These are phyloP conservation scores for Drosophila carrolli DNA, from an alignment of 1,140 invertebrate genomes.

Conservation along the genomic window DNA sequence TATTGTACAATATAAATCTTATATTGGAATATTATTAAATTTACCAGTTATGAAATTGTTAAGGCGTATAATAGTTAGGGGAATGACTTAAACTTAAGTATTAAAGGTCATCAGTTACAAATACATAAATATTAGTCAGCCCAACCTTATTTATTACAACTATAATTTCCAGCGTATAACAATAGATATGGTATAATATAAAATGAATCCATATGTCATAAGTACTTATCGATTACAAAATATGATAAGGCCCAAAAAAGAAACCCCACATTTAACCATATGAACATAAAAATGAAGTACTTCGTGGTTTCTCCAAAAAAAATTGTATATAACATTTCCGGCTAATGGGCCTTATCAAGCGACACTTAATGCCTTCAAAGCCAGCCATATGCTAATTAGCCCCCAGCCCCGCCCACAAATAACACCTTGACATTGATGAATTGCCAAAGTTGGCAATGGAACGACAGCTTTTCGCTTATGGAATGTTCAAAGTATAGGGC, in stretches of 20 bases:
- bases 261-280: background rate
- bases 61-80: background rate
- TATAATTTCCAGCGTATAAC: background rate
- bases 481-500: background rate
- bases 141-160: background rate
- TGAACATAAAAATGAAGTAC: background rate
- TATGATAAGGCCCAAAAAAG: background rate
- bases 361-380: slow-evolving; percentile 16
- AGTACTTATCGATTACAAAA: background rate
- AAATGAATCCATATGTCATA: background rate
- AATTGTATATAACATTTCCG: slow-evolving; percentile 10
- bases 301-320: background rate
- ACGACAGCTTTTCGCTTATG: slow-evolving; percentile 3
- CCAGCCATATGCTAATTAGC: slow-evolving; percentile 61
- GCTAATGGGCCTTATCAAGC: slow-evolving; percentile 21
- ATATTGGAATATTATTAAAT: too few species aligned
- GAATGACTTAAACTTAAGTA: background rate
- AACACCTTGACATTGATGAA: slow-evolving; percentile 69
- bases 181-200: background rate
- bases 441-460: slow-evolving; percentile 31
- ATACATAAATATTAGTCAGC: background rate
- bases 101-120: background rate
- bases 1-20: too few species aligned
- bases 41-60: background rate
- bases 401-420: slow-evolving; percentile 2